Percentiles rank a stretch among this genome's conserved stretches.
These are phyloP conservation scores for Nestor notabilis DNA, from an alignment of 2,113 vertebrate species.

Conservation along the genomic window DNA sequence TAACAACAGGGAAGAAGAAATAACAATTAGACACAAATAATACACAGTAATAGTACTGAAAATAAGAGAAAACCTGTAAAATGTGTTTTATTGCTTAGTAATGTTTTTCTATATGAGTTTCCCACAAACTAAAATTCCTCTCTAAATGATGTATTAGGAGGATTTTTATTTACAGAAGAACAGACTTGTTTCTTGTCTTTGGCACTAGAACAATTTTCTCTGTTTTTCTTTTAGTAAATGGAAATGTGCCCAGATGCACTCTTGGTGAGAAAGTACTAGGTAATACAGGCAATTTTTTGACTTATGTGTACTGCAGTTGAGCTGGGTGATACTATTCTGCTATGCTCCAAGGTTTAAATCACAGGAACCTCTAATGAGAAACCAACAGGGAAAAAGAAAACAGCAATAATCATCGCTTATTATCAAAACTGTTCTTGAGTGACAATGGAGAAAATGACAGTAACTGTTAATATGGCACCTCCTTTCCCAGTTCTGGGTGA, in stretches of 20 bases:
- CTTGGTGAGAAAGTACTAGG: neutral
- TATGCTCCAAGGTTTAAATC: neutral
- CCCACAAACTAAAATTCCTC: neutral
- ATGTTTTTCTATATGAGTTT: neutral
- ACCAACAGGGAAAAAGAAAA: neutral
- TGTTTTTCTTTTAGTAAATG: neutral
- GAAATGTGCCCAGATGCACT: neutral
- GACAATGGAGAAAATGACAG: fast-evolving
- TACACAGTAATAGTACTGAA: neutral
- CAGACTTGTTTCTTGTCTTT: neutral
- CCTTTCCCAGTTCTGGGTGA: neutral
- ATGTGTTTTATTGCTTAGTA: neutral
- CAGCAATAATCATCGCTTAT: neutral
- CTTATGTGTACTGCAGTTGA: neutral
- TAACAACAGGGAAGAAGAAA: neutral
- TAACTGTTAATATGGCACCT: neutral
- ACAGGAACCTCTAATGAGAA: neutral
- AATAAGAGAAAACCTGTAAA: neutral
- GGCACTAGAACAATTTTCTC: neutral
- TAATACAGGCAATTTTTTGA: neutral
- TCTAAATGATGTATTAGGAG: neutral
- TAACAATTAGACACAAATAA: neutral
- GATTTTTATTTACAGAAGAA: neutral
- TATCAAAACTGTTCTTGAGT: neutral
- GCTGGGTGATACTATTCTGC: neutral